Evolutionary conservation across 1,140 invertebrate genomes (phyloP).

Genomic region (Galleria mellonella): DNA sequence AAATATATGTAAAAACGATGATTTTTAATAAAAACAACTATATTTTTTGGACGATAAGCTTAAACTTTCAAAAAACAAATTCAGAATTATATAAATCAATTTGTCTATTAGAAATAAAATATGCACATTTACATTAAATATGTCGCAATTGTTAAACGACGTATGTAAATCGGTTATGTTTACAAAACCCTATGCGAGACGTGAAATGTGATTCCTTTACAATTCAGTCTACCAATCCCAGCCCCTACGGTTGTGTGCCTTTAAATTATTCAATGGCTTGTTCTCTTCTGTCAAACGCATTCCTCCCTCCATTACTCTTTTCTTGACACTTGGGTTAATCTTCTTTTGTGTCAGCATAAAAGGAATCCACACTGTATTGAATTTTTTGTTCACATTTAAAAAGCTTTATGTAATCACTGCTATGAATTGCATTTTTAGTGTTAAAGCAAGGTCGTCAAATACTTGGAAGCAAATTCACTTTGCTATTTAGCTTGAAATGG

Average conservation of each 20-base stretch:
- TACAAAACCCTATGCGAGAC: not conserved
- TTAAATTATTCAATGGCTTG: conserved; percentile 48
- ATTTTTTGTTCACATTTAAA: conserved; percentile 30
- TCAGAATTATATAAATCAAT: too few relatives aligned
- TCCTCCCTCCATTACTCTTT: conserved; percentile 47
- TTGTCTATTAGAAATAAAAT: too few relatives aligned
- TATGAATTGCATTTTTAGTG: conserved; percentile 17
- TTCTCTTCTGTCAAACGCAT: conserved; percentile 49
- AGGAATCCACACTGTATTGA: conserved; percentile 27
- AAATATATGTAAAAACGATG: too few relatives aligned
- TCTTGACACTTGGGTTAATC: conserved; percentile 43
- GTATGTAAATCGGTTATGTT: too few relatives aligned
- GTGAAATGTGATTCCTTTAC: conserved; percentile 9
- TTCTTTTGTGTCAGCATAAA: conserved; percentile 46
- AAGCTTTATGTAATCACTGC: conserved; percentile 9
- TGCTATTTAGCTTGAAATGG: too few relatives aligned
- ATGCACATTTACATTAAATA: not conserved
- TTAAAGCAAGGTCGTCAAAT: too few relatives aligned
- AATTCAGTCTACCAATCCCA: not conserved
- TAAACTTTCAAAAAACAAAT: too few relatives aligned
- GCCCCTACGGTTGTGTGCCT: conserved; percentile 15
- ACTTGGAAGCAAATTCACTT: too few relatives aligned
- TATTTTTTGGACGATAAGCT: too few relatives aligned
- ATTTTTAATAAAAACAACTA: too few relatives aligned
- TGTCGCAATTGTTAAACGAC: too few relatives aligned